phyloP scores from a whole-genome alignment of 2,888 invertebrate genomes.

The Girardia tigrina region DNA sequence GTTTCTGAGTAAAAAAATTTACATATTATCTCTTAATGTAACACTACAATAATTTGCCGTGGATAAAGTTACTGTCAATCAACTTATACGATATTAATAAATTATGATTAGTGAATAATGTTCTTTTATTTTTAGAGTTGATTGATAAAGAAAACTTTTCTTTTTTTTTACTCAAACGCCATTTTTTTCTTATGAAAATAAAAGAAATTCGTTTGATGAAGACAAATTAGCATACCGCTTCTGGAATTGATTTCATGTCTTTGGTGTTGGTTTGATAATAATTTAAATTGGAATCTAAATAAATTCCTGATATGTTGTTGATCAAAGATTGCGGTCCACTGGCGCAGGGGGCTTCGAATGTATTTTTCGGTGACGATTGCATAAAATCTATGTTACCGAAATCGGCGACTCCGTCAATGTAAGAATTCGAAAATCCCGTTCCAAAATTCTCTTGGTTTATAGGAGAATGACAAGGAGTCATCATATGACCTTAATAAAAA shows the following conservation, averaged over 20 bases:
- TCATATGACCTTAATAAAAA: neutral
- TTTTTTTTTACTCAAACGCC: neutral
- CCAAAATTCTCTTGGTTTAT: neutral
- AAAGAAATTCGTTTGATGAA: too few species aligned
- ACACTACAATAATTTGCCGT: neutral
- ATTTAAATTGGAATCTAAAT: slow-evolving; percentile 5
- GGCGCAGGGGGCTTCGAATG: neutral
- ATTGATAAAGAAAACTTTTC: neutral
- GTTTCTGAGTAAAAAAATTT: neutral
- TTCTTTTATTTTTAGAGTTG: neutral
- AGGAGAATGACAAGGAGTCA: neutral
- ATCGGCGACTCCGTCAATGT: neutral
- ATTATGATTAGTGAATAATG: neutral
- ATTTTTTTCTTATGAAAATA: neutral
- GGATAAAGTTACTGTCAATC: slow-evolving; percentile 23
- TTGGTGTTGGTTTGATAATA: slow-evolving; percentile 3
- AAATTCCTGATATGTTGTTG: neutral
- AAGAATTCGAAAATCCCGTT: neutral
- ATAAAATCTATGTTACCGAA: neutral
- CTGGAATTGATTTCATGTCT: neutral
- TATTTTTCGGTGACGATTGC: neutral
- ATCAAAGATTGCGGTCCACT: slow-evolving; percentile 14
- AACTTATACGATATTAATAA: neutral
- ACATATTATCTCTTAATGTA: neutral
- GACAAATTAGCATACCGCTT: neutral